phyloP scores from a whole-genome alignment of 2,113 vertebrate species.

The Oceanodroma tethys region DNA sequence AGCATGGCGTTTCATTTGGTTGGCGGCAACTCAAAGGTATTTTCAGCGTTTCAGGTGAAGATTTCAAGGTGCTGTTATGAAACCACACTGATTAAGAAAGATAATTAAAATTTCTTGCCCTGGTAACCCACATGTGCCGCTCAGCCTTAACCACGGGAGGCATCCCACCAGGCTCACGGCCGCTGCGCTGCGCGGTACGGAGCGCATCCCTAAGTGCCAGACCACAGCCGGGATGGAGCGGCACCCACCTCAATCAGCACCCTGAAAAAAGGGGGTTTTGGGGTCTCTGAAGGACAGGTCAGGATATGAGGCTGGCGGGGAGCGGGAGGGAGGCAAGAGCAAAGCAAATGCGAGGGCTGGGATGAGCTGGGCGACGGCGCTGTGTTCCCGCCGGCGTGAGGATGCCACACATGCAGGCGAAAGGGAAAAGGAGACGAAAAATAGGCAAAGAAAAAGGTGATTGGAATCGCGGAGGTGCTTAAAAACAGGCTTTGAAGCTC shows the following conservation, averaged over 20 bases:
- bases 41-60: not conserved
- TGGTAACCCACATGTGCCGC: not conserved
- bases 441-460: not conserved
- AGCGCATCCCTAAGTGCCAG: not conserved
- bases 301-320: not conserved
- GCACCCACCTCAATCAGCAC: not conserved
- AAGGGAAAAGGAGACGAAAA: not conserved
- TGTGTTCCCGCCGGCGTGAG: rapidly evolving
- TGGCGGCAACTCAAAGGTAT: not conserved
- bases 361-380: not conserved
- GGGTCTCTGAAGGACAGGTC: not conserved
- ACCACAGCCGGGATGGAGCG: not conserved
- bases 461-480: not conserved
- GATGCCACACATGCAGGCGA: not conserved
- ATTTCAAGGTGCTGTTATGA: not conserved
- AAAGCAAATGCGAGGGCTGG: not conserved
- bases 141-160: not conserved
- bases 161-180: not conserved
- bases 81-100: not conserved
- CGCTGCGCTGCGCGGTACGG: rapidly evolving
- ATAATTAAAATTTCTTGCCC: not conserved
- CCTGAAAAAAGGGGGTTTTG: not conserved
- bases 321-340: not conserved
- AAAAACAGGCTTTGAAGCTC: not conserved
- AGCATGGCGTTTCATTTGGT: not conserved